Evolutionary conservation across 1,140 invertebrate species (phyloP).

Genomic region (Drosophila azteca): DNA sequence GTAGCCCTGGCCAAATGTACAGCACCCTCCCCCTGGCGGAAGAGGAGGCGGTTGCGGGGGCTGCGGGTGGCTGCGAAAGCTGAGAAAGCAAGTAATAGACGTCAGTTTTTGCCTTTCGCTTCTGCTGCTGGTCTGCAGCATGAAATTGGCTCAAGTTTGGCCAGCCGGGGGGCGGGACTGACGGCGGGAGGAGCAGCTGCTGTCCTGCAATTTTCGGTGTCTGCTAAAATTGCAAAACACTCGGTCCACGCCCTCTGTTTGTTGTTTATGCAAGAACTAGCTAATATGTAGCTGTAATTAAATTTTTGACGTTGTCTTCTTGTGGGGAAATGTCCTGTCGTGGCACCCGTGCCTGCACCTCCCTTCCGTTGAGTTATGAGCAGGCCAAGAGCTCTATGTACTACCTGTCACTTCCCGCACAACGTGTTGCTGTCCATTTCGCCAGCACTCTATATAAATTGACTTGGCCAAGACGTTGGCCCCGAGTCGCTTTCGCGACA

Average conservation of each 20-base stretch:
- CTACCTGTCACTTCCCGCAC: slow-evolving; percentile 27
- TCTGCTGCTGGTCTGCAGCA: slow-evolving; percentile 50
- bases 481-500: slow-evolving; percentile 29
- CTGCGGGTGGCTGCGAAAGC: neutral
- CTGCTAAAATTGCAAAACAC: slow-evolving; percentile 61
- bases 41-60: neutral
- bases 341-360: no score
- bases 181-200: slow-evolving; percentile 30
- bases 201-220: slow-evolving; percentile 56
- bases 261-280: slow-evolving; percentile 70
- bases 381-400: slow-evolving; percentile 15
- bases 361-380: slow-evolving; percentile 23
- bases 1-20: slow-evolving; percentile 29
- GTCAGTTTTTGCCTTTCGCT: slow-evolving; percentile 50
- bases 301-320: slow-evolving; percentile 57
- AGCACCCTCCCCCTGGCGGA: neutral
- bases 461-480: slow-evolving; percentile 27
- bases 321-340: neutral
- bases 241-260: slow-evolving; percentile 21
- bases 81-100: slow-evolving; percentile 67
- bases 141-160: slow-evolving; percentile 75
- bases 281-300: slow-evolving; percentile 80
- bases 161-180: slow-evolving; percentile 45
- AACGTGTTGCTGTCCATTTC: slow-evolving; percentile 16
- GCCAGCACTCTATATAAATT: slow-evolving; percentile 26